Evolutionary conservation across 2,888 invertebrate species (phyloP), one percentile per base, ranked within the genome.

Genomic region (Drosophila limbata): DNA sequence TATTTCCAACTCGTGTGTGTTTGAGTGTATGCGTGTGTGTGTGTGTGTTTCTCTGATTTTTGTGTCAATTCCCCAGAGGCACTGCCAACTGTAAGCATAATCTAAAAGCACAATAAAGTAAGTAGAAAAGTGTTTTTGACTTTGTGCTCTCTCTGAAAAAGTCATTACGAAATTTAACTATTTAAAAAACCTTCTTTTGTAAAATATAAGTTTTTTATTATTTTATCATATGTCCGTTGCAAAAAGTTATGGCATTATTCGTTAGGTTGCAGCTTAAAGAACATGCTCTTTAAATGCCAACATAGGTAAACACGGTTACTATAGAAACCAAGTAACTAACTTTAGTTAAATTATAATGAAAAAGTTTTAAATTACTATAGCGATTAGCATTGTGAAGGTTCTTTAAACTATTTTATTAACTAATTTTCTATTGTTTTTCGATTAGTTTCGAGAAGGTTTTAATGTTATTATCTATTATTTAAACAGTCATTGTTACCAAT

Each of bases 11-110:
- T 15, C 15, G 6, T 4, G 3, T 19, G 13, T 15, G 15, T 28
- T 2, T 57, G n/a, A 15, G 11, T 45, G 25, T 55, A n/a, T 47
- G 4, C 28, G 17, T 51, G 21, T 35, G 35, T 55, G 19, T 40
- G 25, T 55, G 21, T 40, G 47, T 56, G 37, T 50, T 28, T 6
- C 31, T 69, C 8, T 56, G 51, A 73, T 62, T 74, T 74, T 56
- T 76, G 74, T 78, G 69, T 60, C 79, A 65, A 50, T 31, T 78
- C 74, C 79, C 61, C 11, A 1, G 21, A 39, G 69, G 57, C 76
- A 59, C 10, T 63, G 15, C 37, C 47, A 19, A 17, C 42, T 69
- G 40, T 19, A 37, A 53, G 64, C 50, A 39, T 65, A 55, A 64
- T 77, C 69, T 25, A 17, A 48, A 61, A 64, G 35, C 53, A 62